These are phyloP conservation scores for Drosophila merina DNA, from an alignment of 2,888 invertebrate genomes.

Conservation along the genomic window DNA sequence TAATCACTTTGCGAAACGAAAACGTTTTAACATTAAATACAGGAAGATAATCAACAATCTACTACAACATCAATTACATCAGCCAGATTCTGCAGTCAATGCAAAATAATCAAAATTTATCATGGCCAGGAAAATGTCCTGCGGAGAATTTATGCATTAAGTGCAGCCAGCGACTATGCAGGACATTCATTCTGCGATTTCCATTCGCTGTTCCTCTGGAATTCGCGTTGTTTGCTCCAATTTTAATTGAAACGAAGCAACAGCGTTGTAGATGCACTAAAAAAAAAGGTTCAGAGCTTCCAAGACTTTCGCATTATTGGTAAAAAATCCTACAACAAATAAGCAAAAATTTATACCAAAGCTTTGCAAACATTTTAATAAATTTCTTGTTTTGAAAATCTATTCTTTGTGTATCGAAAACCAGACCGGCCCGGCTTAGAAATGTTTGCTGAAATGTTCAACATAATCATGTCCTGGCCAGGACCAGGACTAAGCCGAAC, in stretches of 20 bases:
- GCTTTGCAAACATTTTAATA: neutral
- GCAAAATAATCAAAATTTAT: slow-evolving; percentile 37
- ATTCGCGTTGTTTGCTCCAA: slow-evolving; percentile 31
- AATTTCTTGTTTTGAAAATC: neutral
- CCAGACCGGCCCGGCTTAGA: slow-evolving; percentile 15
- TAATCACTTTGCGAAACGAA: neutral
- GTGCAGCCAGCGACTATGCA: slow-evolving; percentile 57
- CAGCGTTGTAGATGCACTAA: slow-evolving; percentile 32
- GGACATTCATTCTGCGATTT: slow-evolving; percentile 29
- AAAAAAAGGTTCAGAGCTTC: neutral
- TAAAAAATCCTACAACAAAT: neutral
- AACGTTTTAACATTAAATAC: slow-evolving; percentile 14
- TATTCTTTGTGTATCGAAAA: slow-evolving; percentile 5
- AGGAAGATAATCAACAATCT: slow-evolving; percentile 15
- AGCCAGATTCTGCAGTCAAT: slow-evolving; percentile 37
- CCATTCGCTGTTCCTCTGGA: slow-evolving; percentile 45
- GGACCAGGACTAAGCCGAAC: slow-evolving; percentile 18
- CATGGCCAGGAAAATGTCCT: slow-evolving; percentile 61
- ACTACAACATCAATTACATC: slow-evolving; percentile 21
- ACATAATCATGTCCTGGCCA: slow-evolving; percentile 75
- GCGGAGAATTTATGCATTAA: slow-evolving; percentile 79
- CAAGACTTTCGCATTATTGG: too few species aligned
- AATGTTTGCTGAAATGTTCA: slow-evolving; percentile 53
- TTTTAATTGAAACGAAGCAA: slow-evolving; percentile 73
- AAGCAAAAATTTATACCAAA: too few species aligned